These are phyloP conservation scores for Bilobella aurantiaca DNA, from an alignment of 1,140 invertebrate species.

Conservation along the genomic window DNA sequence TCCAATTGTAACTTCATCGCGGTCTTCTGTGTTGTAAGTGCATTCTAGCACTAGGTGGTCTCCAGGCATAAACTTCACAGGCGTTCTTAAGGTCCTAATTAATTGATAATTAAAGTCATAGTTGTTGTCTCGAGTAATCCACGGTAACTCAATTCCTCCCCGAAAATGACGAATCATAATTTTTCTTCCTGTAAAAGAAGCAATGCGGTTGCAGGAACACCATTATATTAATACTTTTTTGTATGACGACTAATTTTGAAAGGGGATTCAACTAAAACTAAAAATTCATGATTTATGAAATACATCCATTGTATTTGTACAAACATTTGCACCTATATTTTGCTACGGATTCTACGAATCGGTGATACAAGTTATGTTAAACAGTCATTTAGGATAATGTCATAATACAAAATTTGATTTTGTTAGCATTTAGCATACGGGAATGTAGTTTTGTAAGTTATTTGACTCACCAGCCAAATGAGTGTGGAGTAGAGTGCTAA, in stretches of 20 bases:
- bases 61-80: constrained; percentile 37
- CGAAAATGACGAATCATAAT: constrained; percentile 54
- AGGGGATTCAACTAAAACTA: no score
- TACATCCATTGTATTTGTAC: no score
- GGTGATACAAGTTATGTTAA: no score
- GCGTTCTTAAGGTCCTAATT: constrained; percentile 49
- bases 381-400: no score
- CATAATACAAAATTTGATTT: no score
- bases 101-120: constrained; percentile 59
- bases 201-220: no score
- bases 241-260: no score
- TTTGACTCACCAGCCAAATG: not conserved
- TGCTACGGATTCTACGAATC: no score
- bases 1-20: constrained; percentile 9
- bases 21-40: constrained; percentile 12
- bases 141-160: constrained; percentile 49
- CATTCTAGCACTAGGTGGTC: constrained; percentile 14
- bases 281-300: no score
- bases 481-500: constrained; percentile 6
- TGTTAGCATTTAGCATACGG: no score
- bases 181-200: constrained; percentile 51
- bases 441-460: not conserved
- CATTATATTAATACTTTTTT: not conserved
- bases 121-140: constrained; percentile 54
- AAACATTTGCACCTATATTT: no score